Evolutionary conservation across 2,888 invertebrate species (phyloP).

Genomic region (Sphinx pinastri): DNA sequence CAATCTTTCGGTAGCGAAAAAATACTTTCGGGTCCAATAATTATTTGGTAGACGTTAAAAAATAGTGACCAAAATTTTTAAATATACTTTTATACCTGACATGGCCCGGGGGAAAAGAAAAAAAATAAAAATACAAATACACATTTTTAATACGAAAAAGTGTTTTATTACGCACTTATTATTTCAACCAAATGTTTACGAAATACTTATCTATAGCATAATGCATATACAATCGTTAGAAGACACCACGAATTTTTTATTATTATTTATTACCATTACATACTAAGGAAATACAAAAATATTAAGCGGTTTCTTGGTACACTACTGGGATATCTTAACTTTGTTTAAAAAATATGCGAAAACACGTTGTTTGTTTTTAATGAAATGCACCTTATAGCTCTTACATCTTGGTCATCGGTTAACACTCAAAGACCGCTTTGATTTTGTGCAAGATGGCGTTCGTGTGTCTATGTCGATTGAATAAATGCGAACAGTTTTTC

Average conservation of each 20-base stretch:
- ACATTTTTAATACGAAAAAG: slow-evolving; percentile 75
- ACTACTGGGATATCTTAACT: slow-evolving; percentile 67
- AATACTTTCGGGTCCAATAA: too few relatives aligned
- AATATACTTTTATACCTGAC: too few relatives aligned
- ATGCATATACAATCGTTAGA: slow-evolving; percentile 79
- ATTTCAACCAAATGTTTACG: slow-evolving; percentile 82
- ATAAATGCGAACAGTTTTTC: background rate
- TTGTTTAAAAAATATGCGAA: slow-evolving; percentile 52
- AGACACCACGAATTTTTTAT: slow-evolving; percentile 68
- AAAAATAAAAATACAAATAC: slow-evolving; percentile 41
- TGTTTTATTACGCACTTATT: slow-evolving; percentile 85
- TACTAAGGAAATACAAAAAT: slow-evolving; percentile 83
- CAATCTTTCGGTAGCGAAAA: too few relatives aligned
- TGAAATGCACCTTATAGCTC: slow-evolving; percentile 73
- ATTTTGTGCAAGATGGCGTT: slow-evolving; percentile 3
- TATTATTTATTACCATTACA: slow-evolving; percentile 56
- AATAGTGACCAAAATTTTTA: too few relatives aligned
- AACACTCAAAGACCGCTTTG: slow-evolving; percentile 72
- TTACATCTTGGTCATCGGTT: slow-evolving; percentile 61
- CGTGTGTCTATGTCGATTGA: background rate
- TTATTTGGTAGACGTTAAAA: too few relatives aligned
- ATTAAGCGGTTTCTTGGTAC: slow-evolving; percentile 78
- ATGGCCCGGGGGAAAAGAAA: too few relatives aligned
- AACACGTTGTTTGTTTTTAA: slow-evolving; percentile 50
- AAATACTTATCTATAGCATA: slow-evolving; percentile 81